phyloP scores from a whole-genome alignment of 1,140 invertebrate species.

The Drosophila chauvacae region DNA sequence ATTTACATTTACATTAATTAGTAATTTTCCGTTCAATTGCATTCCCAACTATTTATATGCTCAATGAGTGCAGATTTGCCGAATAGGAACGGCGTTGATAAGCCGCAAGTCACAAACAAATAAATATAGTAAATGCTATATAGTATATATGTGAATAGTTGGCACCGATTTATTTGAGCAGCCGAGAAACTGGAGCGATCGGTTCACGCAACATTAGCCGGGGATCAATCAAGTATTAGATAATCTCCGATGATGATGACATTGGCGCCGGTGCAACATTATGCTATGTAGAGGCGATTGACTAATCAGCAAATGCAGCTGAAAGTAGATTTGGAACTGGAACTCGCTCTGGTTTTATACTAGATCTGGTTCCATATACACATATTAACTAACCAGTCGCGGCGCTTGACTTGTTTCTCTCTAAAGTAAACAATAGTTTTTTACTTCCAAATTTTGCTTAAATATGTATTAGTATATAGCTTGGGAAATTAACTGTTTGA shows the following conservation, averaged over 20 bases:
- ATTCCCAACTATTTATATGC: neutral
- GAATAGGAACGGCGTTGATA: slow-evolving; percentile 15
- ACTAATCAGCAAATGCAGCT: slow-evolving; percentile 41
- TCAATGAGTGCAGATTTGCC: neutral
- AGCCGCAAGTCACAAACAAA: slow-evolving; percentile 9
- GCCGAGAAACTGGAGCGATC: slow-evolving; percentile 25
- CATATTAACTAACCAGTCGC: slow-evolving; percentile 10
- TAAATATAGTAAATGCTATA: neutral
- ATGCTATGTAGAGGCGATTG: slow-evolving; percentile 30
- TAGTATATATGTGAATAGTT: neutral
- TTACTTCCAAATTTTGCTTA: neutral
- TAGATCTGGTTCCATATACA: slow-evolving; percentile 29
- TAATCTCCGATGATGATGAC: slow-evolving; percentile 37
- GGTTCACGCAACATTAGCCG: slow-evolving; percentile 43
- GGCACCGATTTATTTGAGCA: slow-evolving; percentile 5
- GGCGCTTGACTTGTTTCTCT: neutral
- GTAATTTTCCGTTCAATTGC: neutral
- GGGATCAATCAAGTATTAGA: slow-evolving; percentile 47
- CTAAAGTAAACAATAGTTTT: no score
- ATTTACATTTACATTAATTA: neutral
- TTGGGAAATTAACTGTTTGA: neutral
- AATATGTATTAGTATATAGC: neutral
- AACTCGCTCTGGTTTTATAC: slow-evolving; percentile 18
- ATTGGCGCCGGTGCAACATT: slow-evolving; percentile 36
- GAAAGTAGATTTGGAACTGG: slow-evolving; percentile 26